Base-by-base conservation (phyloP, 2,888 invertebrate species). In the Heliconius ethilla region DNA sequence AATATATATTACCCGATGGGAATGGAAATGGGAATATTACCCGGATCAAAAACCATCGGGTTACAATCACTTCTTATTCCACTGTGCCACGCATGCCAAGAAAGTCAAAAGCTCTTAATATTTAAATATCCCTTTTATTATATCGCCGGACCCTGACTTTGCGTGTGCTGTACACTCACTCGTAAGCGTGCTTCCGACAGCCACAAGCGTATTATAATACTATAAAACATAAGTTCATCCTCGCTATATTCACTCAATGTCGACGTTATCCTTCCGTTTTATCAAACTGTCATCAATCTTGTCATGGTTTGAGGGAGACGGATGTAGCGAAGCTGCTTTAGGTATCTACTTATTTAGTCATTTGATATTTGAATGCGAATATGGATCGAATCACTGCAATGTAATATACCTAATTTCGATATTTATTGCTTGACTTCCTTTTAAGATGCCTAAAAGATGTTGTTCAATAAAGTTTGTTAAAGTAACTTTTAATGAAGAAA, bases 251-350 rank as follows among this genome's bases (percentile, higher is more conserved):
- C 80, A 79, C 80, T 79, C 72, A 79, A 76, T 81, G 80, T 78
- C 77, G 76, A 81, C 78, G 81, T 81, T 82, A 82, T 82, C 80
- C 81, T 81, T 81, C 79, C 83, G 82, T 77, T 82, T 77, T 83
- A 81, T 83, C 81, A 82, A 83, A 82, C 77, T 80, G 82, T 76
- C 82, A 84, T 84, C 83, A 83, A 84, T 84, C 84, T 83, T 84
- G 81, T 79, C 80, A 80, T 80, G 79, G 78, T 81, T 81, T 70
- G 76, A 77, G 80, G 75, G 79, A 77, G 80, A 80, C 81, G 76
- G 82, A 82, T 80, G 81, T 77, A 76, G 77, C 81, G 73, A n/a
- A 45, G 40, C 40, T 80, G 80, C 81, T 81, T 75, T 75, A 79
- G 79, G 74, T 73, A 70, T 81, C 73, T 78, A 75, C 77, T 79